Percentiles rank a stretch among this genome's conserved stretches.
These are phyloP conservation scores for Penaeus indicus DNA, from an alignment of 1,140 invertebrate species.

Conservation along the genomic window DNA sequence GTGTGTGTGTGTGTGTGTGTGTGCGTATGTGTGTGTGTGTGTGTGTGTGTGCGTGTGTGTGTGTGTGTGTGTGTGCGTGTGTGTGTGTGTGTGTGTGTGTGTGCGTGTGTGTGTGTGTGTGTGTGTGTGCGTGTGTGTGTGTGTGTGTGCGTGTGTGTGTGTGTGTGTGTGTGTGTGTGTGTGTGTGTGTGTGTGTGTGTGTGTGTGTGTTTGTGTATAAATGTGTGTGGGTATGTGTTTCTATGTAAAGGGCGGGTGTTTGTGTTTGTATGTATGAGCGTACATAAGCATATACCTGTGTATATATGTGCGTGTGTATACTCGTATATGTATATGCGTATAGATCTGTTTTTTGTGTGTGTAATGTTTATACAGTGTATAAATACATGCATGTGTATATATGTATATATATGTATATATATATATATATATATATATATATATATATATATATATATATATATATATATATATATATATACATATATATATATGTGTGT, in stretches of 20 bases:
- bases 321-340: not conserved
- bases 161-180: not conserved
- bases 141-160: not conserved
- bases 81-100: conserved; percentile 3
- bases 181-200: not conserved
- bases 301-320: conserved; percentile 1
- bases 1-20: conserved; percentile 5
- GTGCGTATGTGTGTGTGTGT: not conserved
- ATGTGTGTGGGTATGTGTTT: too few species aligned
- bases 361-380: not conserved
- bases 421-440: not conserved
- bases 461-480: conserved; percentile 7
- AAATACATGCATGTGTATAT: not conserved
- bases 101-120: not conserved
- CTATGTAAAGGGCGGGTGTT: too few species aligned
- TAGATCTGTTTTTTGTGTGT: not conserved
- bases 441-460: not conserved
- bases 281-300: not conserved
- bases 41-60: conserved; percentile 18
- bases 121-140: not conserved
- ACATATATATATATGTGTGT: conserved; percentile 3
- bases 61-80: not conserved
- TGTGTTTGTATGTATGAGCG: not conserved
- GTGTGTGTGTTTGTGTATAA: not conserved
- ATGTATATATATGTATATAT: not conserved